Conservation (phyloP, 2,113 vertebrate genomes). For the Rynchops niger region DNA sequence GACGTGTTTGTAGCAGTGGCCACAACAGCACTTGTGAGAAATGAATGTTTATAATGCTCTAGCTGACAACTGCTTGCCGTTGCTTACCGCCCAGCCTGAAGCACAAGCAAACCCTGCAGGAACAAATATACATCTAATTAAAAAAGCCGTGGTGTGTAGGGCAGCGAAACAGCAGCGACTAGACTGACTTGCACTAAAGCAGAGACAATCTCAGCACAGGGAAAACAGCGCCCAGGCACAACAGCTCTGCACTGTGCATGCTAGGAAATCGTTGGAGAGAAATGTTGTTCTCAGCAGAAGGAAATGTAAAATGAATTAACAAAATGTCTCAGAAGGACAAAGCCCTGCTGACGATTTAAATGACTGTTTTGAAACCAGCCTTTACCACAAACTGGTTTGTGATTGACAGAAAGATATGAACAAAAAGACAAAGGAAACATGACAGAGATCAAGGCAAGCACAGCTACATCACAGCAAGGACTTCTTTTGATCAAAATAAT, state of each 20-base stretch:
- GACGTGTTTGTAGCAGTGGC: not conserved
- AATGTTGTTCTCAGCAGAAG: slow-evolving; percentile 23
- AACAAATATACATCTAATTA: slow-evolving; percentile 32
- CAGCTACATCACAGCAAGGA: slow-evolving; percentile 1
- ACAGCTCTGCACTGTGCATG: fast-evolving
- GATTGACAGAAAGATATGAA: not conserved
- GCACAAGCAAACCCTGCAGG: not conserved
- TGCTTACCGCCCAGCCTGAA: slow-evolving; percentile 25
- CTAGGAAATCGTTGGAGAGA: not conserved
- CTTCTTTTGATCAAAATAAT: not conserved
- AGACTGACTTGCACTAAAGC: not conserved
- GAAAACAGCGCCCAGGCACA: not conserved
- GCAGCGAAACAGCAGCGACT: not conserved
- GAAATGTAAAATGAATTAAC: slow-evolving; percentile 33
- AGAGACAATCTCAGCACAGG: not conserved
- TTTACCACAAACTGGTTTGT: not conserved
- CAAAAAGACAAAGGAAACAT: slow-evolving; percentile 22
- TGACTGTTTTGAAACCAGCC: slow-evolving; percentile 15
- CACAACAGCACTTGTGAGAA: not conserved
- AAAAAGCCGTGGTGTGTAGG: not conserved
- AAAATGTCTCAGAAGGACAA: slow-evolving; percentile 2
- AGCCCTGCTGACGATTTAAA: not conserved
- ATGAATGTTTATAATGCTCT: not conserved
- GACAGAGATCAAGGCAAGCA: not conserved
- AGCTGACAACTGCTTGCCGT: not conserved